phyloP scores from a whole-genome alignment of 2,888 invertebrate genomes.

The Acronicta aceris region DNA sequence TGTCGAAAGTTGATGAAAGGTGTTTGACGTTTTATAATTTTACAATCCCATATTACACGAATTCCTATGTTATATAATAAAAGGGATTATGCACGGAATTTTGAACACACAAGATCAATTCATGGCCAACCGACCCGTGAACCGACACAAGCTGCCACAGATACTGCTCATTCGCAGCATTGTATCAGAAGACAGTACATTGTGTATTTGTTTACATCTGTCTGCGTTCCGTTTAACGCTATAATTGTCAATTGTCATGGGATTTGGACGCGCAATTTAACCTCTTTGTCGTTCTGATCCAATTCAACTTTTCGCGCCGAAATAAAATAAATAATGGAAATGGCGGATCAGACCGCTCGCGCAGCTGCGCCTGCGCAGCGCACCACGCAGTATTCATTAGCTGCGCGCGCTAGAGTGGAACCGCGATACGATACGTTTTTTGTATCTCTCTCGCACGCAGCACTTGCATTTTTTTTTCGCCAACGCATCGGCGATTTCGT shows the following conservation, averaged over 20 bases:
- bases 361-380: conserved; percentile 84
- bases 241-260: conserved; percentile 83
- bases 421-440: conserved; percentile 87
- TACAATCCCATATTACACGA: conserved; percentile 42
- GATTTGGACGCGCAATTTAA: conserved; percentile 88
- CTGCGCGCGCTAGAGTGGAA: conserved; percentile 86
- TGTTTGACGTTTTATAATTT: conserved; percentile 24
- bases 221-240: conserved; percentile 78
- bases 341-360: conserved; percentile 78
- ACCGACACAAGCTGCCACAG: conserved; percentile 55
- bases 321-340: conserved; percentile 88
- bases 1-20: conserved; percentile 43
- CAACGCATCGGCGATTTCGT: conserved; percentile 88
- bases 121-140: conserved; percentile 46
- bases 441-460: conserved; percentile 86
- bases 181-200: conserved; percentile 67
- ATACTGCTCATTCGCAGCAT: conserved; percentile 56
- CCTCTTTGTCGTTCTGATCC: conserved; percentile 86
- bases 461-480: conserved; percentile 84
- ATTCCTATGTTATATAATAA: conserved; percentile 36
- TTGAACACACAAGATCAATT: conserved; percentile 57
- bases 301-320: conserved; percentile 86
- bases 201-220: conserved; percentile 86
- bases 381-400: conserved; percentile 79
- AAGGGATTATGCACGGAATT: conserved; percentile 55